phyloP scores from a whole-genome alignment of 1,140 invertebrate genomes.

The Drosophila varians region DNA sequence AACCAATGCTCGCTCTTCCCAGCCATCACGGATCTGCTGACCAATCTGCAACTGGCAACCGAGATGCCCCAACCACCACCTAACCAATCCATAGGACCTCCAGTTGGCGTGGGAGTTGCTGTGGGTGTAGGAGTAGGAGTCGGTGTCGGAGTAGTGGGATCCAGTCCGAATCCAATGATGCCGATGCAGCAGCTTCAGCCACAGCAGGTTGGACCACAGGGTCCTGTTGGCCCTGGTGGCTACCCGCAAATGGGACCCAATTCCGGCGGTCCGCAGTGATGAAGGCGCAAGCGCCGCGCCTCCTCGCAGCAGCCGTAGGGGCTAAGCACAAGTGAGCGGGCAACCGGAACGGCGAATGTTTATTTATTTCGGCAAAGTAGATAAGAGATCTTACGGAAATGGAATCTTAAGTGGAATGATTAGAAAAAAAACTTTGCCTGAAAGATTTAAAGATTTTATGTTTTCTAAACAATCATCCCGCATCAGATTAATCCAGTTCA shows the following conservation, averaged over 20 bases:
- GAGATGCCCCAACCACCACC: conserved; percentile 85
- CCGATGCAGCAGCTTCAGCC: conserved; percentile 83
- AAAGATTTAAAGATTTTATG: not conserved
- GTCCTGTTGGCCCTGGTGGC: conserved; percentile 56
- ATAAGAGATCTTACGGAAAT: not conserved
- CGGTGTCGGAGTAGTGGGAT: conserved; percentile 79
- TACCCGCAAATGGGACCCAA: conserved; percentile 71
- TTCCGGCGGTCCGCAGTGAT: conserved; percentile 80
- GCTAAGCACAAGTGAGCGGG: conserved; percentile 23
- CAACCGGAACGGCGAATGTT: conserved; percentile 37
- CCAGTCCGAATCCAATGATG: conserved; percentile 86
- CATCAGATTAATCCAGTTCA: no score
- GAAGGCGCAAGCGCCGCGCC: conserved; percentile 83
- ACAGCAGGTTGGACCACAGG: conserved; percentile 70
- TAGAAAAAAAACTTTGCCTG: not conserved
- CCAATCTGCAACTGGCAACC: conserved; percentile 90
- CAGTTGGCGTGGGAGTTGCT: conserved; percentile 54
- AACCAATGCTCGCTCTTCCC: conserved; percentile 94
- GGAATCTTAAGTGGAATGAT: not conserved
- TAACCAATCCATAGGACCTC: conserved; percentile 71
- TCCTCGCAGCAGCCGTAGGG: conserved; percentile 63
- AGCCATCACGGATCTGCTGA: conserved; percentile 92
- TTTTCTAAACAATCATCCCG: not conserved
- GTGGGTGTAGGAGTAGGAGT: conserved; percentile 52
- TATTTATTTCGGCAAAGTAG: conserved; percentile 12